Evolutionary conservation across 2,113 vertebrate genomes (phyloP).

Genomic region (Camarhynchus parvulus): DNA sequence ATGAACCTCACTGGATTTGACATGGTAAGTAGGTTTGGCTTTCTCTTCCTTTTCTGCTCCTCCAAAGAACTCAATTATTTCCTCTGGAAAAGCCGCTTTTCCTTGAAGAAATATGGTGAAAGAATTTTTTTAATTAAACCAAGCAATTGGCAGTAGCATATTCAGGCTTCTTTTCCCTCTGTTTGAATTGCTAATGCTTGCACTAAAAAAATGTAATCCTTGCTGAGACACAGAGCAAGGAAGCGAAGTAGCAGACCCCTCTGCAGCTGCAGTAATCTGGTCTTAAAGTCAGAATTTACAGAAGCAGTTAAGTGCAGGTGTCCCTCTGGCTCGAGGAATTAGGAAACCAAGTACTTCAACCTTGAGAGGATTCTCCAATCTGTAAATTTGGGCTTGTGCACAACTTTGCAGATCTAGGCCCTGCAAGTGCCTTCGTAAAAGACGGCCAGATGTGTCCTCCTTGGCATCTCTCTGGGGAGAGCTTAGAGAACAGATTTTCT

Average conservation of each 20-base stretch:
- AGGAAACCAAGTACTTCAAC: not conserved
- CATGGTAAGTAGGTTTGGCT: not conserved
- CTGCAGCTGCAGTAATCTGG: not conserved
- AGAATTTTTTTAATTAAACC: not conserved
- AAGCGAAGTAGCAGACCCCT: not conserved
- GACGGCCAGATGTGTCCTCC: not conserved
- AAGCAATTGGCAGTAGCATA: not conserved
- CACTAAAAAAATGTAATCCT: not conserved
- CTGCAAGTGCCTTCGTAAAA: rapidly evolving
- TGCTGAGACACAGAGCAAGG: not conserved
- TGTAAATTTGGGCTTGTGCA: not conserved
- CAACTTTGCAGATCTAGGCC: not conserved
- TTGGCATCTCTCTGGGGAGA: not conserved
- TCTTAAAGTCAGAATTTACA: not conserved
- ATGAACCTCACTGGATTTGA: not conserved
- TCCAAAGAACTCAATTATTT: not conserved
- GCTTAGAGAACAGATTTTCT: not conserved
- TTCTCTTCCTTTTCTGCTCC: not conserved
- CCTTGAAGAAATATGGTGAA: not conserved
- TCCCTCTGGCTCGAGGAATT: not conserved
- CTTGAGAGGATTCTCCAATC: not conserved
- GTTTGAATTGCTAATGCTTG: not conserved
- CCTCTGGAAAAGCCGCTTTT: not conserved
- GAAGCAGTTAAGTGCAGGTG: not conserved
- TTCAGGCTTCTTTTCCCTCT: not conserved